Evolutionary conservation across 2,888 invertebrate species (phyloP).

Genomic region (Ceramica pisi): DNA sequence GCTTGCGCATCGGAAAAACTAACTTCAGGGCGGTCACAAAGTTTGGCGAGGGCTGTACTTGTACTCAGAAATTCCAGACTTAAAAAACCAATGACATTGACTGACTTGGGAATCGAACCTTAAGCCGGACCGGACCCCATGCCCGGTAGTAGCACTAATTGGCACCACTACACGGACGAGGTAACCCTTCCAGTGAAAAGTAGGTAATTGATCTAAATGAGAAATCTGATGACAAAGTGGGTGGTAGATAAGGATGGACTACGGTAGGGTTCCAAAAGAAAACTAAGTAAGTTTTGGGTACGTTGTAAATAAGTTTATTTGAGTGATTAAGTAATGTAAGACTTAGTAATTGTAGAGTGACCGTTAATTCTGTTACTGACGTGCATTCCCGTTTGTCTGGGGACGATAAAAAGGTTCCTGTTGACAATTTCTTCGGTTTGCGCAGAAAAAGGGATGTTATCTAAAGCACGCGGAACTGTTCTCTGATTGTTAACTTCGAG

Average conservation of each 20-base stretch:
- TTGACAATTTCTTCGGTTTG: slow-evolving; percentile 41
- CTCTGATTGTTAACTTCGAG: slow-evolving; percentile 71
- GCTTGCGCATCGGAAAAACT: no score
- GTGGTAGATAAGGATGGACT: background rate
- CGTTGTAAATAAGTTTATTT: slow-evolving; percentile 31
- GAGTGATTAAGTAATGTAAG: slow-evolving; percentile 38
- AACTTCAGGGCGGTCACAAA: no score
- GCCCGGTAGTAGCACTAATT: background rate
- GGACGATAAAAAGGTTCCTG: slow-evolving; percentile 59
- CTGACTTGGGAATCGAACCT: background rate
- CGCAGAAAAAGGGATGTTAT: slow-evolving; percentile 60
- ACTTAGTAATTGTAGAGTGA: slow-evolving; percentile 39
- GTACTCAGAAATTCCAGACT: background rate
- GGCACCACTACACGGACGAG: background rate
- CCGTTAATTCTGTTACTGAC: slow-evolving; percentile 20
- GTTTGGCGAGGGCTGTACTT: no score
- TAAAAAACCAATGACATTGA: background rate
- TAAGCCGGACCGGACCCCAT: no score
- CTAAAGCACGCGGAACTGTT: slow-evolving; percentile 50
- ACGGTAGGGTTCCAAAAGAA: background rate
- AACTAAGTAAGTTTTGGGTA: background rate
- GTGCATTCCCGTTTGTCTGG: slow-evolving; percentile 22
- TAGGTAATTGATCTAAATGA: background rate
- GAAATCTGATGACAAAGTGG: no score
- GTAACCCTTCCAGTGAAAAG: background rate